Evolutionary conservation across 2,113 vertebrate genomes (phyloP).

Genomic region (Meleagris gallopavo): DNA sequence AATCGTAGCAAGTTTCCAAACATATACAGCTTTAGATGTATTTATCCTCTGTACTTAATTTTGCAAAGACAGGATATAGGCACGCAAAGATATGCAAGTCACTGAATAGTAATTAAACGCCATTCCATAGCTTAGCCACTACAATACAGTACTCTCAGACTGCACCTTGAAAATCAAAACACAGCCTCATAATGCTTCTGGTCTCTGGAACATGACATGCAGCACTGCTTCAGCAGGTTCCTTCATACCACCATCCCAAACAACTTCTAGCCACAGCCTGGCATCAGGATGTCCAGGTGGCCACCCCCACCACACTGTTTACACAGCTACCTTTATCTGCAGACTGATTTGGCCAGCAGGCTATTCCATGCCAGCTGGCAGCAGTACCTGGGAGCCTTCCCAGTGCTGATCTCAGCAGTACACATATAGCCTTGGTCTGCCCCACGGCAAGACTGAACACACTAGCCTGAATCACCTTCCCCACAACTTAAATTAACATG

Average conservation of each 20-base stretch:
- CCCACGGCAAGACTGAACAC: not conserved
- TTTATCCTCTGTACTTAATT: not conserved
- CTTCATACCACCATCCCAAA: not conserved
- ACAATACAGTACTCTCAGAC: not conserved
- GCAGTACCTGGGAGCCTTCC: conserved; percentile 19
- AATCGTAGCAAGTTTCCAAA: not conserved
- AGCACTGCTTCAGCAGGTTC: not conserved
- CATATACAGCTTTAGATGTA: not conserved
- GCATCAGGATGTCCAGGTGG: not conserved
- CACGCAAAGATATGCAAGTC: not conserved
- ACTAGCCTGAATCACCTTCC: not conserved
- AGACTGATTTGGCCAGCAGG: not conserved
- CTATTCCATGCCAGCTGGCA: conserved; percentile 36
- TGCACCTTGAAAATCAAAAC: not conserved
- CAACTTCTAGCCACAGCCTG: not conserved
- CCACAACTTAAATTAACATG: not conserved
- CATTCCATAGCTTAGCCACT: not conserved
- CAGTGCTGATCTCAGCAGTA: conserved; percentile 43
- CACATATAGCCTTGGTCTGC: conserved; percentile 13
- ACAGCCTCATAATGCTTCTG: not conserved
- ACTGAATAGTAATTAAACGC: not conserved
- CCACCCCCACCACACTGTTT: not conserved
- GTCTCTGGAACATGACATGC: not conserved
- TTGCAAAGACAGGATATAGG: not conserved
- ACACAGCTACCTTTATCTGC: not conserved